Evolutionary conservation across 2,797 vertebrate genomes (phyloP).

Genomic region (Enteromius anoplus): DNA sequence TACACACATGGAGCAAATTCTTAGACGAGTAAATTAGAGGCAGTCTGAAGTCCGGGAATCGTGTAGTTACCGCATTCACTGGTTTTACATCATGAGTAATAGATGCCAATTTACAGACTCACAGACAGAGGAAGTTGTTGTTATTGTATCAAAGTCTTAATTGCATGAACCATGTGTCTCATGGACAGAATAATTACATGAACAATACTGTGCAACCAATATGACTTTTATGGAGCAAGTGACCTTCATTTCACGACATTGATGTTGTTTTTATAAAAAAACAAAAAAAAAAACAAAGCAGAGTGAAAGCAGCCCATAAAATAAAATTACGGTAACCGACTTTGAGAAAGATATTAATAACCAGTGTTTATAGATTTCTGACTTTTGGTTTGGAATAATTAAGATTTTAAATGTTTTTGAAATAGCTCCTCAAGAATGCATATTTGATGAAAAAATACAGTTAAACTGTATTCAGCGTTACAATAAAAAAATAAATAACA

Average conservation of each 20-base stretch:
- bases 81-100: slow-evolving; percentile 74
- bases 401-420: not conserved
- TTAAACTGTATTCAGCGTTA: not conserved
- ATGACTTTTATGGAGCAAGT: not conserved
- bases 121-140: slow-evolving; percentile 74
- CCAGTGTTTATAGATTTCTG: too few relatives aligned
- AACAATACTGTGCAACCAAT: not conserved
- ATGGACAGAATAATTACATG: slow-evolving; percentile 67
- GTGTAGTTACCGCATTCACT: slow-evolving; percentile 73
- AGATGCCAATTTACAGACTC: slow-evolving; percentile 69
- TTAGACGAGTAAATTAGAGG: slow-evolving; percentile 80
- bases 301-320: not conserved
- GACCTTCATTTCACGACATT: not conserved
- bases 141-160: slow-evolving; percentile 70
- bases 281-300: not conserved
- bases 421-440: not conserved
- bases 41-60: slow-evolving; percentile 68
- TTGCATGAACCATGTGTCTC: slow-evolving; percentile 59
- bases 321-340: not conserved
- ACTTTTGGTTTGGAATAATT: not conserved
- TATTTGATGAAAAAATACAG: not conserved
- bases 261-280: not conserved
- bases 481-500: not conserved
- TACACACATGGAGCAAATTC: slow-evolving; percentile 69
- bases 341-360: not conserved